Evolutionary conservation across 1,140 invertebrate species (phyloP).

Genomic region (Metopolophium dirhodum): DNA sequence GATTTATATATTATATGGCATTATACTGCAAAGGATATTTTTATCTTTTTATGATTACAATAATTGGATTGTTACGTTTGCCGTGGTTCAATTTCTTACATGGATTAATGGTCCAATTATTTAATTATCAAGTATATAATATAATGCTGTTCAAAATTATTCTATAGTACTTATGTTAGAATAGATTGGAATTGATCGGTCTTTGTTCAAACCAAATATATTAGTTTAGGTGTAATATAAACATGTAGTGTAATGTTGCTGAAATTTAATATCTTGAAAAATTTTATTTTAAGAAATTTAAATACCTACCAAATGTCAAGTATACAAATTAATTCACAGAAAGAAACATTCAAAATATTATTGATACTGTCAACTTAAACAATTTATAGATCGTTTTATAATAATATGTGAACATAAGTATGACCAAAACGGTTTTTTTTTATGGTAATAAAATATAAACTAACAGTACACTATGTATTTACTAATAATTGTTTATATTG

Average conservation of each 20-base stretch:
- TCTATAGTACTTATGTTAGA: not conserved
- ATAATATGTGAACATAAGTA: not conserved
- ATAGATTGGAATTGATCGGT: not conserved
- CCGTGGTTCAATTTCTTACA: not conserved
- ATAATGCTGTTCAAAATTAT: not conserved
- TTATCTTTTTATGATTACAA: not conserved
- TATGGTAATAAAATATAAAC: too few species aligned
- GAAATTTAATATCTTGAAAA: too few species aligned
- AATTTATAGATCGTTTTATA: not conserved
- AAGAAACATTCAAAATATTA: not conserved
- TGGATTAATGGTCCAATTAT: not conserved
- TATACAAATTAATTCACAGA: not conserved
- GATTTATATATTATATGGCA: not conserved
- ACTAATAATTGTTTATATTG: too few species aligned
- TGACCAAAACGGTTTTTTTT: not conserved
- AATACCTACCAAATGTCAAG: not conserved
- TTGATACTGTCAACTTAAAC: not conserved
- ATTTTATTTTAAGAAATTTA: not conserved
- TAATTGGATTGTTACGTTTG: not conserved
- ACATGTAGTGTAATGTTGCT: not conserved
- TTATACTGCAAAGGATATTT: not conserved
- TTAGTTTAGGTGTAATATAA: not conserved
- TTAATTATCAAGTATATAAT: not conserved
- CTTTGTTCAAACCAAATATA: not conserved
- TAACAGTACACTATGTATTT: too few species aligned